Base-by-base conservation (phyloP, 2,888 invertebrate genomes). In the Lymantria dispar region DNA sequence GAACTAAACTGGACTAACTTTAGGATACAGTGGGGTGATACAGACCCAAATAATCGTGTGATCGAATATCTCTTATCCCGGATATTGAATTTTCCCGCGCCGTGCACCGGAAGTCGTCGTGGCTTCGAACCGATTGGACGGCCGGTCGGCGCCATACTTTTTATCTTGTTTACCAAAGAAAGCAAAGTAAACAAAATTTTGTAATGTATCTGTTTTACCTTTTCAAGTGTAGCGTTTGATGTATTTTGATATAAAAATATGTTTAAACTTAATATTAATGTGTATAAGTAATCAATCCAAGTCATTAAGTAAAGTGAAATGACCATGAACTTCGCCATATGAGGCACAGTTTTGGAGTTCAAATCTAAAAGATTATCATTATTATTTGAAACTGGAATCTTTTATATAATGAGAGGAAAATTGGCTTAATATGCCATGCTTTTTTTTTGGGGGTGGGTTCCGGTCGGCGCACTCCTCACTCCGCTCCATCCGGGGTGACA, bases 31-130 rank as follows among this genome's bases (percentile, higher is more conserved):
- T 59, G 67, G 68, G 74, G 74, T 62, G 71, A 72, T 73, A 62
- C 67, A 59, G 68, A 63, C 68, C 72, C 68, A 56, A 70, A 76
- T 84, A 79, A 83, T 81, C 76, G 76, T 64, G 78, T 85, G 85
- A 86, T 83, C 79, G 79, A 81, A 85, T 86, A 86, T 82, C 78
- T 76, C 70, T 72, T 71, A 74, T 73, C 63, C 65, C 87, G 88
- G 90, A 89, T 89, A 90, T 90, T 90, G 87, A 88, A 87, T 89
- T 85, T 80, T 83, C 79, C 81, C 81, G 80, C 80, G 71, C 74
- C 74, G 67, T 72, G n/a, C n/a, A 66, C 76, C 85, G 88, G 87
- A 87, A 79, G 86, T 76, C 73, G 81, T 77, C 76, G 78, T 74
- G 72, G 80, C 72, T 62, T 61, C 68, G 64, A 70, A 76, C 68